A percentile compares a stretch with the other conserved stretches of the same genome.
Conservation (phyloP, 2,888 invertebrate genomes). For the Drosophila yooni region DNA sequence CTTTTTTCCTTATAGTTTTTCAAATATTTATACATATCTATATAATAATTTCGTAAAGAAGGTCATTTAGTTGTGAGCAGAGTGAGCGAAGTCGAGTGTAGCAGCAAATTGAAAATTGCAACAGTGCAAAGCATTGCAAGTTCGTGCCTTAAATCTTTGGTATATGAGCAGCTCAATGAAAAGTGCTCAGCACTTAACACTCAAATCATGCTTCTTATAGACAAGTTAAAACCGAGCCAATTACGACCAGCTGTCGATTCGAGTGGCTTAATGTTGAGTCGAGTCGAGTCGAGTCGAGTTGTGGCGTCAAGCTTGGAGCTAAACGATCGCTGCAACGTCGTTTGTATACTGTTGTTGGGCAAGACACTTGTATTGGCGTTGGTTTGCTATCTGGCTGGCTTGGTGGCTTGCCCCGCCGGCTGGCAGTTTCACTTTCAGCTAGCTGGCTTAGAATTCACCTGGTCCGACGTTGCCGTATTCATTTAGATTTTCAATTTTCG, state of each 20-base stretch:
- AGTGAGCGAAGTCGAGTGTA: conserved; percentile 6
- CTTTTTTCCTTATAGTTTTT: conserved; percentile 18
- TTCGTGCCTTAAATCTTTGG: conserved; percentile 81
- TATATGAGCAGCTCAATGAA: conserved; percentile 40
- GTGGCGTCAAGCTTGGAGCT: conserved; percentile 14
- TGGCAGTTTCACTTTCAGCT: conserved; percentile 75
- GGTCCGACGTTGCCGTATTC: conserved; percentile 21
- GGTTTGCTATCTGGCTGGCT: conserved; percentile 22
- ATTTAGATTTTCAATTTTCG: conserved; percentile 71
- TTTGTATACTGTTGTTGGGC: conserved; percentile 57
- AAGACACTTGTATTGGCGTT: conserved; percentile 58
- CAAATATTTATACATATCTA: conserved; percentile 20
- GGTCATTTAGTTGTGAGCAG: conserved; percentile 52
- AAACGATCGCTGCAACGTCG: conserved; percentile 32
- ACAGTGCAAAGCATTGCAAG: conserved; percentile 65
- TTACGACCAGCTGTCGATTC: conserved; percentile 45
- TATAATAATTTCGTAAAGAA: conserved; percentile 49
- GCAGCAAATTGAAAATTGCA: conserved; percentile 57
- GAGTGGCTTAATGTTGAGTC: conserved; percentile 12
- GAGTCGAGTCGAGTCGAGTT: background rate
- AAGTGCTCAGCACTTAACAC: conserved; percentile 40
- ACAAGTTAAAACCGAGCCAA: conserved; percentile 37
- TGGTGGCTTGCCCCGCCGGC: conserved; percentile 4
- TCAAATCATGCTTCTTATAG: conserved; percentile 22
- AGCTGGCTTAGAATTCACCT: conserved; percentile 73